These are phyloP conservation scores for Leucania comma DNA, from an alignment of 2,888 invertebrate genomes.

Conservation along the genomic window DNA sequence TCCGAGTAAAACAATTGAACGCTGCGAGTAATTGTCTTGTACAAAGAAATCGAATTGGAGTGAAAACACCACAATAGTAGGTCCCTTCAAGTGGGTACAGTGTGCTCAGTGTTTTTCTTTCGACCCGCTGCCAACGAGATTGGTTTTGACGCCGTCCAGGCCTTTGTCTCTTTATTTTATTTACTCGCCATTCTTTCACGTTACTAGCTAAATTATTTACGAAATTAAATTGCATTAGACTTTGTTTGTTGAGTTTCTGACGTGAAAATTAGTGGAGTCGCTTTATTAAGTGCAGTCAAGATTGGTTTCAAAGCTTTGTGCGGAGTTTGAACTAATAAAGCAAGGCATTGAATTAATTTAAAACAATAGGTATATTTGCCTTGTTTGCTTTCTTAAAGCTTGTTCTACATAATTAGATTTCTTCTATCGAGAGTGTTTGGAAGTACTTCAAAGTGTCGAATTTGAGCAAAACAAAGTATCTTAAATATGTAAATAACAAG, in stretches of 20 bases:
- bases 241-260: constrained; percentile 30
- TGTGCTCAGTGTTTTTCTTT: constrained; percentile 33
- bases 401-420: constrained; percentile 2
- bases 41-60: constrained; percentile 59
- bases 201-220: constrained; percentile 42
- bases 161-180: constrained; percentile 49
- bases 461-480: background rate
- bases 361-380: constrained; percentile 16
- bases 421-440: background rate
- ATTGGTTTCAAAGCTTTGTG: constrained; percentile 43
- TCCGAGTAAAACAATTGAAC: constrained; percentile 45
- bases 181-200: constrained; percentile 32
- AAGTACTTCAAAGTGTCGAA: background rate
- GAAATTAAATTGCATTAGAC: constrained; percentile 55
- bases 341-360: constrained; percentile 24
- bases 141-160: constrained; percentile 57
- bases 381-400: background rate
- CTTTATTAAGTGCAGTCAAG: constrained; percentile 36
- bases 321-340: constrained; percentile 18
- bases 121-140: constrained; percentile 46
- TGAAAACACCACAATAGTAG: constrained; percentile 48
- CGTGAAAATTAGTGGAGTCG: constrained; percentile 37
- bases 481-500: constrained; percentile 14
- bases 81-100: constrained; percentile 46
- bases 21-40: constrained; percentile 47